Base-by-base conservation (phyloP, 2,888 invertebrate genomes). In the Schizaphis graminum region DNA sequence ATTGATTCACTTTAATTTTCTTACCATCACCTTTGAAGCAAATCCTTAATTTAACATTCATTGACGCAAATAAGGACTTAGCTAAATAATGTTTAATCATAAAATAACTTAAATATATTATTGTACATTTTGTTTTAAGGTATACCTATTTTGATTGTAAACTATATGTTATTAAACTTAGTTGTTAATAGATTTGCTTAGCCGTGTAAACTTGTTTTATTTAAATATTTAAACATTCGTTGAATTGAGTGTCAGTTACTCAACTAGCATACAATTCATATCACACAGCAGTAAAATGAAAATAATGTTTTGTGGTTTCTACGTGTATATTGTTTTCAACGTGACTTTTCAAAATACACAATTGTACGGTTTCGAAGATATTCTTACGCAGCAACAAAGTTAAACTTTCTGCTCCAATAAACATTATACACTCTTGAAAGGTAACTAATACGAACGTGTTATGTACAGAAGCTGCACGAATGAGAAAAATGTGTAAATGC, bases 331-430 rank as follows among this genome's bases (percentile, higher is more conserved):
- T 89, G 57, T 89, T 57, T 89, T 89, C 44, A 44, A 57, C 57
- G 57, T 89, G 89, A 89, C 89, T 57, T 35, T 61, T 89, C 44
- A 28, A 44, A 89, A 89, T 61, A 56, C 41, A 44, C 89, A 61
- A 89, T 61, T 61, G 57, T 44, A 28, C n/a, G 28, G 24, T 89
- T 89, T 61, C 28, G 44, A 85, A 57, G 44, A 89, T 44, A 85
- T 44, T 89, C 56, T 57, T 89, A 89, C 89, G 44, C 44, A 16
- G 57, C 41, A 44, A 57, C 41, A 7, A 89, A 26, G 57, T 44
- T 44, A 57, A 89, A 61, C 35, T 57, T 89, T 89, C 57, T 24
- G 44, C 57, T 89, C 57, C 57, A 89, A 44, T 89, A 89, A 57
- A 44, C 44, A 44, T 89, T 89, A n/a, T 57, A 44, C 44, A 26